Evolutionary conservation across 1,140 invertebrate species (phyloP).

Genomic region (Brevipalpus yothersi): DNA sequence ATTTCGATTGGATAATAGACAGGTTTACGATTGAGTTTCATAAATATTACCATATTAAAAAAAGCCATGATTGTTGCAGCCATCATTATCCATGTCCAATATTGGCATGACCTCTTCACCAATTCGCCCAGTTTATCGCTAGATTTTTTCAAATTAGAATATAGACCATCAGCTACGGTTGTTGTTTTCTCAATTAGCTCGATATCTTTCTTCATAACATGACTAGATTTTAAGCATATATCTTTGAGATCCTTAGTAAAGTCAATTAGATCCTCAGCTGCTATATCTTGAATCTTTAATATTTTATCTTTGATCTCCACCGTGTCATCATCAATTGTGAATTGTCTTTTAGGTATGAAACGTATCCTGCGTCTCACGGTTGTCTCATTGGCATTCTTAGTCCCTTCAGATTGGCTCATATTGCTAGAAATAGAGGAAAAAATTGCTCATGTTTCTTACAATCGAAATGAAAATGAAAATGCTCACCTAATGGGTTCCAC

Average conservation of each 20-base stretch:
- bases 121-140: slow-evolving; percentile 55
- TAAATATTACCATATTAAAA: slow-evolving; percentile 65
- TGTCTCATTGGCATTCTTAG: too few species aligned
- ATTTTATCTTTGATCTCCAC: not conserved
- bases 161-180: slow-evolving; percentile 48
- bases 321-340: not conserved
- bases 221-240: not conserved
- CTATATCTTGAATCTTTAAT: not conserved
- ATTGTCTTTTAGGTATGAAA: not conserved
- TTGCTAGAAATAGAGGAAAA: too few species aligned
- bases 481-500: too few species aligned
- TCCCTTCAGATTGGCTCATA: too few species aligned
- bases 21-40: slow-evolving; percentile 34
- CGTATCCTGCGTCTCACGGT: too few species aligned
- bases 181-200: slow-evolving; percentile 44
- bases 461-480: too few species aligned
- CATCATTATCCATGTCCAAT: slow-evolving; percentile 77
- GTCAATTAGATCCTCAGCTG: not conserved
- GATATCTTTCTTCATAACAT: slow-evolving; percentile 11
- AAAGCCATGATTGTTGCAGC: slow-evolving; percentile 55
- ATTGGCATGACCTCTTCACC: slow-evolving; percentile 61
- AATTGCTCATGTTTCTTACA: too few species aligned
- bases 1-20: too few species aligned
- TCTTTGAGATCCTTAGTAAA: not conserved
- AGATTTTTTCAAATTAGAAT: slow-evolving; percentile 45